Conservation (phyloP, 2,113 vertebrate species). For the Osmerus mordax region DNA sequence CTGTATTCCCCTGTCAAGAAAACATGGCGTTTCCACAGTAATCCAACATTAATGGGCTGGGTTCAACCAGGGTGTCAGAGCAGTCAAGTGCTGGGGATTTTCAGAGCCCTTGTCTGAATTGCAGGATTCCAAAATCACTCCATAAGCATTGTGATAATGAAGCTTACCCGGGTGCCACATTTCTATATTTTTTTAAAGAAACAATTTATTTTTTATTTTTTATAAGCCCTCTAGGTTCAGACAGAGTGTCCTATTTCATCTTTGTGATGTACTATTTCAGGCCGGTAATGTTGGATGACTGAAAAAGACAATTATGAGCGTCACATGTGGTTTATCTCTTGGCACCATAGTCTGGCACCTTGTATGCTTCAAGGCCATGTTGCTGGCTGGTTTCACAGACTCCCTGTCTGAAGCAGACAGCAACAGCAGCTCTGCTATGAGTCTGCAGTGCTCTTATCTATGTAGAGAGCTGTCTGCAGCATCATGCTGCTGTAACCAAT, state of each 20-base stretch:
- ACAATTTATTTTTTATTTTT: constrained; percentile 75
- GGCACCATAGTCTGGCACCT: constrained; percentile 63
- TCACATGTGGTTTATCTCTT: constrained; percentile 82
- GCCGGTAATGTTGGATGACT: constrained; percentile 76
- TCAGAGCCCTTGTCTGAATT: constrained; percentile 81
- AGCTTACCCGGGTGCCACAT: constrained; percentile 65
- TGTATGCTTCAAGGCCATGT: constrained; percentile 56
- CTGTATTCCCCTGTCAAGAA: constrained; percentile 80
- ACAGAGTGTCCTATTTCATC: constrained; percentile 73
- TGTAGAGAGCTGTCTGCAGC: constrained; percentile 17
- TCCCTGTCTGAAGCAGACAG: constrained; percentile 15
- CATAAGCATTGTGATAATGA: constrained; percentile 86
- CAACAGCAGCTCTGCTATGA: constrained; percentile 20
- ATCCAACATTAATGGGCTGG: constrained; percentile 83
- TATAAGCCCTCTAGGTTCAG: constrained; percentile 83
- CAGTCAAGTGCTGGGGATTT: constrained; percentile 87
- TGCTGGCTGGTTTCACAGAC: constrained; percentile 3
- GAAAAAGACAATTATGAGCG: constrained; percentile 82
- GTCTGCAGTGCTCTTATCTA: constrained; percentile 10
- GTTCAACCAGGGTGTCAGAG: constrained; percentile 91
- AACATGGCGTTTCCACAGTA: constrained; percentile 71
- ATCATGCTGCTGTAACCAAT: constrained; percentile 25
- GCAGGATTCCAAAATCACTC: constrained; percentile 83
- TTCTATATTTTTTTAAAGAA: constrained; percentile 6
- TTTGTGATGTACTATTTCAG: constrained; percentile 78